phyloP scores from a whole-genome alignment of 2,888 invertebrate species.

The Napeogenes inachia region DNA sequence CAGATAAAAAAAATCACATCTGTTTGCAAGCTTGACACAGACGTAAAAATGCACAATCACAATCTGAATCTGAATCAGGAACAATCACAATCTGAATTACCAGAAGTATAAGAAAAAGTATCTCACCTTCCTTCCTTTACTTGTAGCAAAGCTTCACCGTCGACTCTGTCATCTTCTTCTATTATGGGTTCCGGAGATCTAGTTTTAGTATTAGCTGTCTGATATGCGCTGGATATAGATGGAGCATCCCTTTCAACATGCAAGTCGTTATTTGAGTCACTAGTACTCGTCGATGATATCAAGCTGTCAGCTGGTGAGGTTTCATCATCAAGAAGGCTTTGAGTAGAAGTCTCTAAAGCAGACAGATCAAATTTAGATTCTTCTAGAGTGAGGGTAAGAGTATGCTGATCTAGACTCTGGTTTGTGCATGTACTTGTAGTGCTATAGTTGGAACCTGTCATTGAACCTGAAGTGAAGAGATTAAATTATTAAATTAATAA shows the following conservation, averaged over 20 bases:
- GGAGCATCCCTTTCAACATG: constrained; percentile 67
- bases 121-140: constrained; percentile 58
- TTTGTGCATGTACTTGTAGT: constrained; percentile 73
- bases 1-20: constrained; percentile 11
- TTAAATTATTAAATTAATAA: not conserved
- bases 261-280: constrained; percentile 77
- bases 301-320: constrained; percentile 90
- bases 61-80: no score
- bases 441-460: constrained; percentile 74
- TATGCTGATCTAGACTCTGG: constrained; percentile 68
- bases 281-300: constrained; percentile 80
- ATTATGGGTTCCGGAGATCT: constrained; percentile 62
- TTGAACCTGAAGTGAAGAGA: constrained; percentile 54
- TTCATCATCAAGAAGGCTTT: constrained; percentile 86
- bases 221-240: constrained; percentile 68
- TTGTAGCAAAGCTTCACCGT: constrained; percentile 54
- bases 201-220: constrained; percentile 75
- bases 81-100: not conserved
- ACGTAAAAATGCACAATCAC: no score
- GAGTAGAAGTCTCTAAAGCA: constrained; percentile 81
- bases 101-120: not conserved
- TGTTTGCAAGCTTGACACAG: no score
- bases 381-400: constrained; percentile 81
- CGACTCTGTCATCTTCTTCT: constrained; percentile 52
- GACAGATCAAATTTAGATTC: constrained; percentile 87